Evolutionary conservation across 2,113 vertebrate species (phyloP).

Genomic region (Actinemys pallida): DNA sequence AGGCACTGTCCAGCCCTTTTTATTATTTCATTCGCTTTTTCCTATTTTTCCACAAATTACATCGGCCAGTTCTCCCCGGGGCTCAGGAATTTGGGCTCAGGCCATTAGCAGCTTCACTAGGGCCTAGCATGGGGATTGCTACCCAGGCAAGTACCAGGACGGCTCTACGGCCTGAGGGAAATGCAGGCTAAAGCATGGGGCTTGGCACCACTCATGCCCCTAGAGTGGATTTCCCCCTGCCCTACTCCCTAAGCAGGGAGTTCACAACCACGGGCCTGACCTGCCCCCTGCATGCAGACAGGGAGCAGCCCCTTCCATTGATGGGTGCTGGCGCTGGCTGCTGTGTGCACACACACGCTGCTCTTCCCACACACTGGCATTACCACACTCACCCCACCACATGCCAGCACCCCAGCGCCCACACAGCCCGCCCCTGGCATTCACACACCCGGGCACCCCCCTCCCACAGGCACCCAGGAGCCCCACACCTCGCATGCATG

Average conservation of each 20-base stretch:
- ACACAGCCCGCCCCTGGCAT: too few relatives aligned
- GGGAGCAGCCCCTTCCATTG: not conserved
- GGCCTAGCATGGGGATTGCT: not conserved
- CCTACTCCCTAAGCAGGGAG: not conserved
- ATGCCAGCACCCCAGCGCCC: too few relatives aligned
- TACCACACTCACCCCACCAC: too few relatives aligned
- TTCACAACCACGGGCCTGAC: not conserved
- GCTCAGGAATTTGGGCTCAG: not conserved
- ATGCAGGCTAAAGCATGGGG: too few relatives aligned
- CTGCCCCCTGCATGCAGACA: not conserved
- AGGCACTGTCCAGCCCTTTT: not conserved
- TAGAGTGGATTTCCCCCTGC: not conserved
- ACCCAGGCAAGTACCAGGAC: too few relatives aligned
- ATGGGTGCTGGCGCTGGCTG: not conserved
- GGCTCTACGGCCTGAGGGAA: too few relatives aligned
- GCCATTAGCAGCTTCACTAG: not conserved
- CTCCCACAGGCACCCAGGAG: too few relatives aligned
- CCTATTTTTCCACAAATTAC: constrained; percentile 47
- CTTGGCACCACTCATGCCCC: not conserved
- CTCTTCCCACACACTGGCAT: not conserved
- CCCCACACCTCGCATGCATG: too few relatives aligned
- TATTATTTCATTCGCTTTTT: not conserved
- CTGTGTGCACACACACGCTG: too few relatives aligned
- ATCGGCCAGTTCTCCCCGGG: not conserved
- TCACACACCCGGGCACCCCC: too few relatives aligned